Base-by-base conservation (phyloP, 2,888 invertebrate genomes). In the Tipula unca region DNA sequence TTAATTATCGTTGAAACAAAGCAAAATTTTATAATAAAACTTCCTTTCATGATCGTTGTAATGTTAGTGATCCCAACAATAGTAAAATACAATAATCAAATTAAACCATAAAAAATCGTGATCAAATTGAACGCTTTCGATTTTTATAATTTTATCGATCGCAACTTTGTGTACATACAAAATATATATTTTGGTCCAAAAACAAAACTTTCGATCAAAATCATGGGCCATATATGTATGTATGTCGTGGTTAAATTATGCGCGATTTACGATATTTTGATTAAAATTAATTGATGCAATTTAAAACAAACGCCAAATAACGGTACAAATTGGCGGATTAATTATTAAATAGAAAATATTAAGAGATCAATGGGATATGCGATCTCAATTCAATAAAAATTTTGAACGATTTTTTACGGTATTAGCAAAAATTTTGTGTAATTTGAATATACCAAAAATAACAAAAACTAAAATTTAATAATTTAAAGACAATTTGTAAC, bases 51-150 rank as follows among this genome's bases (percentile, higher is more conserved):
- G 69, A 69, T 69, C 69, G 69, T 69, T 69, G 69, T 69, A n/a
- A 48, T 48, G 69, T 69, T 25, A 3, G 69, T 69, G 69, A 69
- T 69, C 69, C 69, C 69, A 69, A 69, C 69, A 69, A 69, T 69
- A 69, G 69, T 69, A 8, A 25, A 69, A 69, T 25, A 20, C 25
- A 20, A 69, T 69, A 69, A 48, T 69, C 69, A 69, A 69, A 69
- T 69, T 69, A 69, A 25, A 69, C 69, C 69, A 32, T 83, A 83
- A 83, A 29, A 48, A 83, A 32, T 83, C 83, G 83, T 83, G 83
- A 83, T 83, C 83, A 35, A 83, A 83, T 83, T 83, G 83, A 83
- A 32, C 83, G 83, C 83, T 83, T 83, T 83, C 83, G 83, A 83
- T 83, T 83, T 83, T 83, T 25, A 39, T 39, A 69, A 69, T 69